Percentiles rank a stretch among this genome's conserved stretches.
phyloP scores from a whole-genome alignment of 1,140 invertebrate species.

The Pseudomyrmex flavicornis region DNA sequence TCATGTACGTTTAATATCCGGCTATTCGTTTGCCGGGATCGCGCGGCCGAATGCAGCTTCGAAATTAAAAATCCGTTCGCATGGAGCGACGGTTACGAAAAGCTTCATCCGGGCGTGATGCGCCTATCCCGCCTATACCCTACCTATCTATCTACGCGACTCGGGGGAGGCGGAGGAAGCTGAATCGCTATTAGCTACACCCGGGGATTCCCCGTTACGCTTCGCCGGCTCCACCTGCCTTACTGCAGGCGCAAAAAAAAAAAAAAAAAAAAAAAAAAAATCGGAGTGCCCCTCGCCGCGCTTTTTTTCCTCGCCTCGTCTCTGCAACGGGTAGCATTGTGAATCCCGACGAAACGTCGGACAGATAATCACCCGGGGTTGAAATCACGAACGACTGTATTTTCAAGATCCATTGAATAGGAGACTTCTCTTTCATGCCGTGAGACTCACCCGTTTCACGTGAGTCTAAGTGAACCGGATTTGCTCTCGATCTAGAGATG shows the following conservation, averaged over 20 bases:
- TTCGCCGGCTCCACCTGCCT: slow-evolving; percentile 67
- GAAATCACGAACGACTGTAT: slow-evolving; percentile 42
- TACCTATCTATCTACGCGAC: slow-evolving; percentile 30
- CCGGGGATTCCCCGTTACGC: slow-evolving; percentile 64
- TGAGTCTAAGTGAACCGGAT: slow-evolving; percentile 7
- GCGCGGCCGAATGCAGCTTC: slow-evolving; percentile 7
- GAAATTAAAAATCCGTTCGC: slow-evolving; percentile 59
- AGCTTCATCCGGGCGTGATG: slow-evolving; percentile 58
- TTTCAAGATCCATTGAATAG: slow-evolving; percentile 31
- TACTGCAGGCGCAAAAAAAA: slow-evolving; percentile 38
- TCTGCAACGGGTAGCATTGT: slow-evolving; percentile 39
- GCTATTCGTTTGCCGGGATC: slow-evolving; percentile 30
- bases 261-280: slow-evolving; percentile 29
- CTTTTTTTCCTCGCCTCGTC: background rate
- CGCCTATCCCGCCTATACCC: background rate
- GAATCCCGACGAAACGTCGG: slow-evolving; percentile 37
- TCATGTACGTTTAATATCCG: slow-evolving; percentile 49
- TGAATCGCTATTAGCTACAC: slow-evolving; percentile 71
- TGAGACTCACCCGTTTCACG: background rate
- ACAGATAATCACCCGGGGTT: slow-evolving; percentile 43
- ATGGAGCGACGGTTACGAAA: slow-evolving; percentile 53
- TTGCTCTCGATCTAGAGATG: background rate
- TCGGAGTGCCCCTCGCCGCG: background rate
- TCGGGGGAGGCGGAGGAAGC: slow-evolving; percentile 41
- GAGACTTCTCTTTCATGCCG: slow-evolving; percentile 8